These are phyloP conservation scores for Oreortyx pictus DNA, from an alignment of 2,797 vertebrate species.

Conservation along the genomic window DNA sequence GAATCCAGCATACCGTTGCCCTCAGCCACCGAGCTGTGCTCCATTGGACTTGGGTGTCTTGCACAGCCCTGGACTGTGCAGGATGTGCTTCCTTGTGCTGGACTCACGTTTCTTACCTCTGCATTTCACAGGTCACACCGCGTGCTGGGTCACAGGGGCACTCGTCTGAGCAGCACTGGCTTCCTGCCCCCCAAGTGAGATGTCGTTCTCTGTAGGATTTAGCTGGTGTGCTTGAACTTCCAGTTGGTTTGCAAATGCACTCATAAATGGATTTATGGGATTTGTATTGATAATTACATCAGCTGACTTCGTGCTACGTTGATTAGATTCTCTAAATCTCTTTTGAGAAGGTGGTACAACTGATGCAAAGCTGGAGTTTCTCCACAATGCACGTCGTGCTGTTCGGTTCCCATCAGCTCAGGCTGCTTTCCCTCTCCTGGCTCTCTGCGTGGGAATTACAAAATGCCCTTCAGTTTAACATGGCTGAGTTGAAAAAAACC, in stretches of 20 bases:
- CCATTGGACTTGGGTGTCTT: background rate
- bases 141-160: background rate
- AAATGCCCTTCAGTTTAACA: conserved; percentile 61
- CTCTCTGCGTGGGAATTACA: conserved; percentile 17
- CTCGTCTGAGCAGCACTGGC: accelerated
- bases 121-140: accelerated
- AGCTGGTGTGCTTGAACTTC: background rate
- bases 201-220: background rate
- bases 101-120: background rate
- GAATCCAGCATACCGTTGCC: background rate
- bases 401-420: background rate
- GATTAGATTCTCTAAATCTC: background rate
- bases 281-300: background rate
- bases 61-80: background rate
- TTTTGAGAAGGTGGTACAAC: conserved; percentile 7
- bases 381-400: accelerated
- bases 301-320: background rate
- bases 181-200: background rate
- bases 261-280: background rate
- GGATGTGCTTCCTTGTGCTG: background rate
- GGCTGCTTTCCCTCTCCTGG: background rate
- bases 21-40: background rate
- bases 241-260: background rate
- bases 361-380: background rate
- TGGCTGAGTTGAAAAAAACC: conserved; percentile 52